phyloP scores from a whole-genome alignment of 1,140 invertebrate genomes.

The Cyrtorhinus lividipennis region DNA sequence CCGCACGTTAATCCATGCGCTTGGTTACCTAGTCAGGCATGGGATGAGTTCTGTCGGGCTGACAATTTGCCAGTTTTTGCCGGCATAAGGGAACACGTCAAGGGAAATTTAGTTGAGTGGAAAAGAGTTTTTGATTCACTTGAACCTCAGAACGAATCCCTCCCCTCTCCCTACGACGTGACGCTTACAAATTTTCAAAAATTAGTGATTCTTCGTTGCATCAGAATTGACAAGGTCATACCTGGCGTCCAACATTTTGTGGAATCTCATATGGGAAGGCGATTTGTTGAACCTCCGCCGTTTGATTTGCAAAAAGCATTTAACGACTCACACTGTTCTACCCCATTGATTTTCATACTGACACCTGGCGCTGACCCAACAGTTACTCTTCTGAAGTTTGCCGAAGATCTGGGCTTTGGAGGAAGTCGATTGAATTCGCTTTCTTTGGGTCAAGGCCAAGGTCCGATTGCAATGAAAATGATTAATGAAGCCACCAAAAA shows the following conservation, averaged over 20 bases:
- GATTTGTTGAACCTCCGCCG: slow-evolving; percentile 74
- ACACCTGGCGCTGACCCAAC: slow-evolving; percentile 89
- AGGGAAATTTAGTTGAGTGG: slow-evolving; percentile 45
- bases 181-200: slow-evolving; percentile 56
- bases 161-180: slow-evolving; percentile 52
- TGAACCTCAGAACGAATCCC: slow-evolving; percentile 46
- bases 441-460: slow-evolving; percentile 89
- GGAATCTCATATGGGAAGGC: slow-evolving; percentile 48
- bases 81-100: slow-evolving; percentile 46
- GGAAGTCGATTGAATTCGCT: slow-evolving; percentile 66
- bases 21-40: slow-evolving; percentile 62
- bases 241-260: slow-evolving; percentile 64
- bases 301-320: slow-evolving; percentile 76
- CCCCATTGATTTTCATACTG: slow-evolving; percentile 79
- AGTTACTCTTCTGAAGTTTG: slow-evolving; percentile 67
- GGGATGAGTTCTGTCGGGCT: slow-evolving; percentile 69
- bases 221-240: slow-evolving; percentile 78
- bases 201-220: slow-evolving; percentile 61
- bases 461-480: slow-evolving; percentile 71
- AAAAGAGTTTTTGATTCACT: slow-evolving; percentile 53
- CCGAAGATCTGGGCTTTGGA: slow-evolving; percentile 80
- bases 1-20: slow-evolving; percentile 47
- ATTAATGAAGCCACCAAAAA: slow-evolving; percentile 69
- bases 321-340: slow-evolving; percentile 64
- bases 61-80: slow-evolving; percentile 42